Evolutionary conservation across 2,888 invertebrate species (phyloP), one percentile per base, ranked within the genome.

Genomic region (Acanthosepion esculentum): DNA sequence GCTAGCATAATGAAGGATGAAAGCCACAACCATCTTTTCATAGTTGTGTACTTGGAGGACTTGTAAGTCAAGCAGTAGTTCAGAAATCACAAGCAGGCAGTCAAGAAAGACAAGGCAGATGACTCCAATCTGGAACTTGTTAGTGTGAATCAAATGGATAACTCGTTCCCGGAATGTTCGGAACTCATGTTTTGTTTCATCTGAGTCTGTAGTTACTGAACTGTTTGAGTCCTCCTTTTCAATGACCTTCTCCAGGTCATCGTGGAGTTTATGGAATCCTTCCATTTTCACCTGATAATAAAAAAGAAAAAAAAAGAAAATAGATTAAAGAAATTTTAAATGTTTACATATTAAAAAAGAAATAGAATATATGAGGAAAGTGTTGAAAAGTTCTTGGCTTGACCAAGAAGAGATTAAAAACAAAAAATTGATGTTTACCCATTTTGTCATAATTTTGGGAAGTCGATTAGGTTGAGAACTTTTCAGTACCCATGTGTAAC

Each of bases 41-140:
- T 96, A 94, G 4, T 96, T 95, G 15, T 96, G 95, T 7, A 96
- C 91, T 95, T 96, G 96, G 78, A 97, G 96, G 26, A 97, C 96
- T 94, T 97, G 96, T 94, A 97, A 96, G 95, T 97, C 97, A 20
- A 97, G 96, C 33, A 98, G 96, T 48, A 98, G 96, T 95, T 97
- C 97, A 0, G 97, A 96, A 91, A 98, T 97, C 29, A 98, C 97
- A 23, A 97, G 96, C 8, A 97, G 95, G 95, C 97, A 97, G 95
- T 97, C 97, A 33, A 97, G 94, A 94, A 97, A 96, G 41, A 98
- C 97, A 94, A 97, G 95, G 53, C 96, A 96, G 26, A 98, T 96
- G 48, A 97, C 96, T 2, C 95, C 95, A 93, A 97, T 96, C 96
- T 98, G 97, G 94, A 97, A 97, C 94, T 96, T 96, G 95, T 96